These are phyloP conservation scores for Drosophila nr. perissopoda DNA, from an alignment of 2,888 invertebrate species.

Conservation along the genomic window DNA sequence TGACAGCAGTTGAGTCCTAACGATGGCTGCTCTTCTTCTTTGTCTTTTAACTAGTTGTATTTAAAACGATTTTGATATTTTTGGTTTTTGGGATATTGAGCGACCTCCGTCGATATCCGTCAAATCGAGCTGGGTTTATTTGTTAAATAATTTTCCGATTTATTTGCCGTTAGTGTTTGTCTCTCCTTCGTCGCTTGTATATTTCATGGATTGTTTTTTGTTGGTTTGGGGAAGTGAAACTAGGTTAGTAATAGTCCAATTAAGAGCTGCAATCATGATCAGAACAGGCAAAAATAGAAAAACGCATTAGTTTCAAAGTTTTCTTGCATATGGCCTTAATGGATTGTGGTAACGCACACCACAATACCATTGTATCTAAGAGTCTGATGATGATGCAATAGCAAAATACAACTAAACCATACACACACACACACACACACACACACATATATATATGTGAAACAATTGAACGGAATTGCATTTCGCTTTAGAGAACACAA, in stretches of 20 bases:
- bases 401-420: slow-evolving; percentile 25
- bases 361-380: slow-evolving; percentile 33
- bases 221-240: slow-evolving; percentile 63
- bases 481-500: slow-evolving; percentile 17
- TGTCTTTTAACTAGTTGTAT: background rate
- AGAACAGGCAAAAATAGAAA: slow-evolving; percentile 13
- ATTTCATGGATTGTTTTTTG: slow-evolving; percentile 22
- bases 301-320: slow-evolving; percentile 52
- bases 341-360: slow-evolving; percentile 32
- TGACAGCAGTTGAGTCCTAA: background rate
- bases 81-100: background rate
- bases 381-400: slow-evolving; percentile 60
- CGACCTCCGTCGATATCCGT: background rate
- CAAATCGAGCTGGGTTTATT: slow-evolving; percentile 1
- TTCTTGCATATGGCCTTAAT: slow-evolving; percentile 50
- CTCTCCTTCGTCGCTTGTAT: slow-evolving; percentile 30
- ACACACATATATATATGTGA: slow-evolving; percentile 10
- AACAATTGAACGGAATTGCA: slow-evolving; percentile 42
- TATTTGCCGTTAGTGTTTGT: slow-evolving; percentile 9
- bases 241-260: slow-evolving; percentile 73
- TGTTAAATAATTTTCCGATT: slow-evolving; percentile 1
- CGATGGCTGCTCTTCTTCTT: background rate
- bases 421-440: slow-evolving; percentile 22
- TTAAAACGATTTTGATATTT: background rate
- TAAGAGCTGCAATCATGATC: slow-evolving; percentile 53